Conservation (phyloP, 2,888 invertebrate species). For the Sarcophaga rosellei region DNA sequence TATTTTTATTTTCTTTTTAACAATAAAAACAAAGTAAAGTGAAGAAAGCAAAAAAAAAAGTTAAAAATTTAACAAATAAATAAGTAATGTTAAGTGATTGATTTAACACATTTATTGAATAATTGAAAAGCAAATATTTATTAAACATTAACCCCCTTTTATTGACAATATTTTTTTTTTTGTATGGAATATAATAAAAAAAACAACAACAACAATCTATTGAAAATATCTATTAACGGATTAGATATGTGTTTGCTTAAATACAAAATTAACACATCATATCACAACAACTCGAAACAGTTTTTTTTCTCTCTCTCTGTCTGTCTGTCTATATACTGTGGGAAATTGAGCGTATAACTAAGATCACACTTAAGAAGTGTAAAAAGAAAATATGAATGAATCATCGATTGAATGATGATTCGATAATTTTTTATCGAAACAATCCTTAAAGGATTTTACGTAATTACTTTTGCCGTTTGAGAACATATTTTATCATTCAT, state of each 20-base stretch:
- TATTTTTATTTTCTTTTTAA: not conserved
- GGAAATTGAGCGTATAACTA: constrained; percentile 27
- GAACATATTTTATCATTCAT: no score
- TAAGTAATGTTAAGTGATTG: constrained; percentile 51
- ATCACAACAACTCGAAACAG: not conserved
- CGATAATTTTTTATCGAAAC: no score
- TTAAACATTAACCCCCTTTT: constrained; percentile 26
- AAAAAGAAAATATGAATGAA: not conserved
- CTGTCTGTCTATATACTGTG: not conserved
- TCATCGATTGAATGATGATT: not conserved
- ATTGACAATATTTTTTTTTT: constrained; percentile 28
- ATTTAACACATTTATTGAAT: constrained; percentile 46
- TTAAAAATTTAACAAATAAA: constrained; percentile 47
- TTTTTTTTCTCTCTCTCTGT: not conserved
- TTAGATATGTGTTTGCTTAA: not conserved
- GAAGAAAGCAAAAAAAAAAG: not conserved
- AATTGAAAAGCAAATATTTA: constrained; percentile 54
- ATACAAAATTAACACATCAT: constrained; percentile 5
- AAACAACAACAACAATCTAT: not conserved
- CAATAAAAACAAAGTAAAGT: no score
- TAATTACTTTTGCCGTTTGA: no score
- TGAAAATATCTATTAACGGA: not conserved
- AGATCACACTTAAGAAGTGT: not conserved
- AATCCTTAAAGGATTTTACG: no score
- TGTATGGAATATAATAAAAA: not conserved